Conservation (phyloP, 37 sponge, comb jelly and placozoan species). For the Tethya wilhelma region DNA sequence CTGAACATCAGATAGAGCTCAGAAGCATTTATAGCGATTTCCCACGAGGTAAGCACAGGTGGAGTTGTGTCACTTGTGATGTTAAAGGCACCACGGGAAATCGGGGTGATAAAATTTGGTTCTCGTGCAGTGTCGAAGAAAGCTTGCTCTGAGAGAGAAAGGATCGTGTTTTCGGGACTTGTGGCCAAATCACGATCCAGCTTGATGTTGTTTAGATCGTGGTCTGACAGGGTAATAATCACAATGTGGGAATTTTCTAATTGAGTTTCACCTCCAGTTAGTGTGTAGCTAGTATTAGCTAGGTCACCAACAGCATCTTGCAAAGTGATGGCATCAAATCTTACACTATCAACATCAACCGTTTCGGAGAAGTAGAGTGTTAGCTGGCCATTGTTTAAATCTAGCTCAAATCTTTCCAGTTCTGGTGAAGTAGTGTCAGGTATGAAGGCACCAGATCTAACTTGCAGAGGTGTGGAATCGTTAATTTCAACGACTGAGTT, state of each 20-base stretch:
- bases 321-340: slow-evolving; percentile 23
- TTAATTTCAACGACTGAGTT: slow-evolving; percentile 54
- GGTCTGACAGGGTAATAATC: slow-evolving; percentile 42
- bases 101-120: slow-evolving; percentile 54
- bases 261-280: slow-evolving; percentile 28
- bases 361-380: slow-evolving; percentile 82
- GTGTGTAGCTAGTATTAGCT: slow-evolving; percentile 8
- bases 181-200: slow-evolving; percentile 68
- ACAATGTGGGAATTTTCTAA: slow-evolving; percentile 39
- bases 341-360: slow-evolving; percentile 54
- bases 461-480: slow-evolving; percentile 44
- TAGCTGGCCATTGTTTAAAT: slow-evolving; percentile 72
- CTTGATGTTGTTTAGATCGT: slow-evolving; percentile 67
- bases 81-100: slow-evolving; percentile 14
- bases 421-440: slow-evolving; percentile 71
- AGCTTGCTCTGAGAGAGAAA: slow-evolving; percentile 35
- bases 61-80: slow-evolving; percentile 73
- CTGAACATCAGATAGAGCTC: slow-evolving; percentile 61
- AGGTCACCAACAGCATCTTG: slow-evolving; percentile 2
- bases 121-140: slow-evolving; percentile 52
- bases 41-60: slow-evolving; percentile 61
- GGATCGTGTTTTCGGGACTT: slow-evolving; percentile 36
- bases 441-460: slow-evolving; percentile 9
- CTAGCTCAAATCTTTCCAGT: slow-evolving; percentile 69
- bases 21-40: slow-evolving; percentile 45